Percentiles rank a stretch among this genome's conserved stretches.
phyloP scores from a whole-genome alignment of 2,888 invertebrate species.

The Octonoba sinensis region DNA sequence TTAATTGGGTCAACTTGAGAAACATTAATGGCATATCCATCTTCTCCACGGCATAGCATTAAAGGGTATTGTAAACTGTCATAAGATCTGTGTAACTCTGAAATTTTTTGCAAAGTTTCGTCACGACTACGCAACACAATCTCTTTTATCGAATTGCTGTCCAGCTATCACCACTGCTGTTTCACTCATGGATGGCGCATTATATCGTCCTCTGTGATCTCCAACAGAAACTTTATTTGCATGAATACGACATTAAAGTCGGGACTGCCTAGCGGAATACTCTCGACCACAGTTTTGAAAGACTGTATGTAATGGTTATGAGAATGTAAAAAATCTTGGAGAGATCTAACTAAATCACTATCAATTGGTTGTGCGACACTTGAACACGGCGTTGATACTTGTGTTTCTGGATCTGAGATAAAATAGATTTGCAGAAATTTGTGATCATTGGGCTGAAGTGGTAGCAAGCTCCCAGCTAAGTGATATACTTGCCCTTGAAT shows the following conservation, averaged over 20 bases:
- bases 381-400: not conserved
- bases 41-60: slow-evolving; percentile 7
- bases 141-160: not conserved
- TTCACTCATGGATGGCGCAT: not conserved
- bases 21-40: slow-evolving; percentile 1
- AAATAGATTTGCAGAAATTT: slow-evolving; percentile 3
- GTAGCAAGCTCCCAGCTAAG: not conserved
- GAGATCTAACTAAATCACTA: not conserved
- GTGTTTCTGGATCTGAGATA: not conserved
- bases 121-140: not conserved
- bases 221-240: not conserved
- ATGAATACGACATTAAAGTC: slow-evolving; percentile 5
- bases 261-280: not conserved
- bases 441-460: not conserved
- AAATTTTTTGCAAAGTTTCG: not conserved
- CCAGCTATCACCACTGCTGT: not conserved
- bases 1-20: not conserved
- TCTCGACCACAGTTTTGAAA: not conserved
- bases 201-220: not conserved
- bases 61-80: not conserved
- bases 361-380: not conserved
- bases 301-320: not conserved
- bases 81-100: not conserved
- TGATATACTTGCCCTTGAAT: slow-evolving; percentile 1
- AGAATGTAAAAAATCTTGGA: not conserved